phyloP scores from a whole-genome alignment of 2,888 invertebrate species.

The Pristionchus entomophagus region DNA sequence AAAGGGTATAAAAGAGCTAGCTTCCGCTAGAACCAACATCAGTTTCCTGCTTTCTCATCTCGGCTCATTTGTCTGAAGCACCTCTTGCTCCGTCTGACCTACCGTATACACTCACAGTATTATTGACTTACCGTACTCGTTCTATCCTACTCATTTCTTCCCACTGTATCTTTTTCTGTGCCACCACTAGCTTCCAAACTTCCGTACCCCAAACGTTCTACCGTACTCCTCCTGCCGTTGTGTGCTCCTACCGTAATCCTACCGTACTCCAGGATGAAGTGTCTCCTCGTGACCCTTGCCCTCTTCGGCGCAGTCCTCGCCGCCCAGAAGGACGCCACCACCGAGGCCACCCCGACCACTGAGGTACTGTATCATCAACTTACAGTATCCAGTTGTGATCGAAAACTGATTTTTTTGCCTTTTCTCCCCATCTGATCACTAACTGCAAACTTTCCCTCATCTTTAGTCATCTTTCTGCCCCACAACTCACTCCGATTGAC shows the following conservation, averaged over 20 bases:
- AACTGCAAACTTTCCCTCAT: no score
- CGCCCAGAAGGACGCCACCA: background rate
- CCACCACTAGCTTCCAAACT: no score
- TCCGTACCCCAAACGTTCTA: no score
- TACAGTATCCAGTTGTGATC: no score
- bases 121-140: no score
- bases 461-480: no score
- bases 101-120: background rate
- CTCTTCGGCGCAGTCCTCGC: constrained; percentile 10
- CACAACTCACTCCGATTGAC: no score
- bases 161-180: no score
- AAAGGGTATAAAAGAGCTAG: background rate
- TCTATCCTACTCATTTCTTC: no score
- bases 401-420: background rate
- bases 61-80: background rate
- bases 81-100: background rate
- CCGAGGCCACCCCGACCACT: background rate
- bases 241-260: background rate
- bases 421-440: background rate
- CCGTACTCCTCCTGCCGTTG: no score
- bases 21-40: background rate
- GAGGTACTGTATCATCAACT: background rate
- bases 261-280: constrained; percentile 29
- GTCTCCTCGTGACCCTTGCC: constrained; percentile 25
- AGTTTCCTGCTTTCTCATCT: background rate